A percentile compares a stretch with the other conserved stretches of the same genome.
Evolutionary conservation across 2,888 invertebrate genomes (phyloP).

Genomic region (Hypomecis atomaria): DNA sequence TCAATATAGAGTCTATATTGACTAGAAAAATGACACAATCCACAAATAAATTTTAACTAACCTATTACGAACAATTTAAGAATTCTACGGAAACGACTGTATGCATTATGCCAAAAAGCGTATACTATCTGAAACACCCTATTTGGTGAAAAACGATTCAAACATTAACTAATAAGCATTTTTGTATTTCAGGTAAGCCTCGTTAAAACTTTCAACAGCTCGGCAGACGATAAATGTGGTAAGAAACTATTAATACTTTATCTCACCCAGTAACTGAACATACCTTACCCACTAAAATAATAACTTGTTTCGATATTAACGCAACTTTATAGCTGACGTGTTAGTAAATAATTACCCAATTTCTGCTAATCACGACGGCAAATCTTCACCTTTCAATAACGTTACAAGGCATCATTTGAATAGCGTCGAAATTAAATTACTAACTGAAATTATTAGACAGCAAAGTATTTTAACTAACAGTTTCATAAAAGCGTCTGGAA

Average conservation of each 20-base stretch:
- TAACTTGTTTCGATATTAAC: background rate
- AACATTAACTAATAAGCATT: too few species aligned
- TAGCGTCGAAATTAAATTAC: conserved; percentile 42
- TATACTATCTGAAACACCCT: too few species aligned
- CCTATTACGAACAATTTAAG: too few species aligned
- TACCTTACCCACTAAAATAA: background rate
- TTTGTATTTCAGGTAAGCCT: conserved; percentile 16
- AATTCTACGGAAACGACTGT: too few species aligned
- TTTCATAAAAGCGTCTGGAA: conserved; percentile 41
- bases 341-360: conserved; percentile 13
- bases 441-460: conserved; percentile 51
- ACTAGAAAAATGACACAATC: too few species aligned
- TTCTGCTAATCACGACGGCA: conserved; percentile 14
- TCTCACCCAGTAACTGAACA: background rate
- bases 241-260: background rate
- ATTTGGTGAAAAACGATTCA: too few species aligned
- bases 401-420: conserved; percentile 19
- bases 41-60: too few species aligned
- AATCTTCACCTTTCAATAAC: conserved; percentile 26
- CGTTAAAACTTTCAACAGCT: background rate
- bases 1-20: too few species aligned
- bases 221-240: background rate
- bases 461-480: conserved; percentile 54
- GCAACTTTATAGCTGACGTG: conserved; percentile 3
- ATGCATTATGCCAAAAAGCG: too few species aligned